Conservation (phyloP, 2,113 vertebrate species). For the Myrmophylax atrothorax region DNA sequence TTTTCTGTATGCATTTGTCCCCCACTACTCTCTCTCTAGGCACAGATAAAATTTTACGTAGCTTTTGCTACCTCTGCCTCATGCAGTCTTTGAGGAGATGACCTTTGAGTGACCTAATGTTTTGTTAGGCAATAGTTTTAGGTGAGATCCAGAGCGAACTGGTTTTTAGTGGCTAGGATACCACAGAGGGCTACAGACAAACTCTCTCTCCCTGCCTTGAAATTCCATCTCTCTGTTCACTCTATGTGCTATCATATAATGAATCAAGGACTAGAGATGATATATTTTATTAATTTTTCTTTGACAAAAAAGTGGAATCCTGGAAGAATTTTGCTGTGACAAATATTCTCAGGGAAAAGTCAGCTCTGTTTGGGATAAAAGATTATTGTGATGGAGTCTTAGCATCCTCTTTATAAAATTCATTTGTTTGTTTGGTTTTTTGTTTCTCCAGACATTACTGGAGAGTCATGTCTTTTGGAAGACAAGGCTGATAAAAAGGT, state of each 20-base stretch:
- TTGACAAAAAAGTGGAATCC: background rate
- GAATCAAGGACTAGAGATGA: background rate
- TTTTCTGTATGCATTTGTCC: background rate
- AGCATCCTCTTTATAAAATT: background rate
- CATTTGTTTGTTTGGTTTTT: background rate
- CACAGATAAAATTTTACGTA: background rate
- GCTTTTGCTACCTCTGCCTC: background rate
- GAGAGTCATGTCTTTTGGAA: background rate
- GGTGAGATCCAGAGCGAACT: background rate
- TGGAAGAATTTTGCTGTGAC: background rate
- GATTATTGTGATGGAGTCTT: background rate
- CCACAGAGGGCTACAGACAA: background rate
- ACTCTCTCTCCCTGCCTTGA: background rate
- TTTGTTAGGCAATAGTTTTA: background rate
- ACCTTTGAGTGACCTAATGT: background rate
- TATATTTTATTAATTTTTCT: background rate
- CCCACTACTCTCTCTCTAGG: background rate
- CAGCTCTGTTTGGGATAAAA: background rate
- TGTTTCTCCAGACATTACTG: background rate
- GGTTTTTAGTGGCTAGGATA: background rate
- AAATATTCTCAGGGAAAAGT: background rate
- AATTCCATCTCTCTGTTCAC: background rate
- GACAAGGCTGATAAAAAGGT: background rate
- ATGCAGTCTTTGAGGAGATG: background rate
- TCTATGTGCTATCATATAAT: background rate